Evolutionary conservation across 2,113 vertebrate genomes (phyloP).

Genomic region (Puffinus mauretanicus): DNA sequence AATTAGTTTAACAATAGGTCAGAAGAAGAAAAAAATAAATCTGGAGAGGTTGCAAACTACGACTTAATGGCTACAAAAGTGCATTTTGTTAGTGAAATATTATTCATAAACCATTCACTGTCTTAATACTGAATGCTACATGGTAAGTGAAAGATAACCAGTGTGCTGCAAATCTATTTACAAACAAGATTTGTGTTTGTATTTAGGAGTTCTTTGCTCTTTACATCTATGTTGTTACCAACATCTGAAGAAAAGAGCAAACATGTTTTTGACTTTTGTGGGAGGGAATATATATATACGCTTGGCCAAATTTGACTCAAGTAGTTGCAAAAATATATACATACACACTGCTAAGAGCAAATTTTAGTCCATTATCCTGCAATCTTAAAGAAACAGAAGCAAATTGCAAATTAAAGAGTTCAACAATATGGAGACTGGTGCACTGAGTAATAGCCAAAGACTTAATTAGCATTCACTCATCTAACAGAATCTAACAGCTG

Average conservation of each 20-base stretch:
- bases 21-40: not conserved
- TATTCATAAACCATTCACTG: not conserved
- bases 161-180: not conserved
- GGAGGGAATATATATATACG: not conserved
- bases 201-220: not conserved
- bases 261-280: not conserved
- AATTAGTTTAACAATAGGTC: not conserved
- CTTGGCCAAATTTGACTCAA: not conserved
- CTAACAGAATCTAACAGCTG: not conserved
- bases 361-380: not conserved
- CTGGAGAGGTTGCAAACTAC: not conserved
- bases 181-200: not conserved
- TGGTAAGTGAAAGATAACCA: not conserved
- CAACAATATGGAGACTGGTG: not conserved
- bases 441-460: not conserved
- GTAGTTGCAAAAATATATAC: not conserved
- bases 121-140: not conserved
- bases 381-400: not conserved
- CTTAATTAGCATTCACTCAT: not conserved
- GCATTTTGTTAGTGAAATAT: not conserved
- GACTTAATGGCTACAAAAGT: not conserved
- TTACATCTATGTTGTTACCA: not conserved
- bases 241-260: not conserved
- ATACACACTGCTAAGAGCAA: not conserved
- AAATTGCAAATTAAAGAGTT: not conserved